Evolutionary conservation across 2,888 invertebrate species (phyloP).

Genomic region (Dynastes hyllus): DNA sequence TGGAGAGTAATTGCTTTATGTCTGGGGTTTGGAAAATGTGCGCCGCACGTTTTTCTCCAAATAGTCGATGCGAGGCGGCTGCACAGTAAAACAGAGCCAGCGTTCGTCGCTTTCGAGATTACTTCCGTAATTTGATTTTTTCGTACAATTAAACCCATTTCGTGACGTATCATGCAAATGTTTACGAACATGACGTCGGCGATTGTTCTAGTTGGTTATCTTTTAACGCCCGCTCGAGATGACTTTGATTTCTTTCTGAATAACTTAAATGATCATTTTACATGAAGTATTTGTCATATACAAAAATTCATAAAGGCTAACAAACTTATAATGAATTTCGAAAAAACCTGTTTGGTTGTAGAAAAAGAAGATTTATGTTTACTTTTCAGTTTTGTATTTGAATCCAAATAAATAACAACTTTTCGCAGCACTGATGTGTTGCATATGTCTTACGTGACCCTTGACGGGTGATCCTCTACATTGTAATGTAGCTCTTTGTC

Average conservation of each 20-base stretch:
- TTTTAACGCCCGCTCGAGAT: not conserved
- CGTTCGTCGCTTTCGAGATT: constrained; percentile 5
- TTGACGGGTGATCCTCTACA: too few relatives aligned
- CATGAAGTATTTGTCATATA: too few relatives aligned
- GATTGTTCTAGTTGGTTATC: constrained; percentile 15
- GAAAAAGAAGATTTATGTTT: too few relatives aligned
- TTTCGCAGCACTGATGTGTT: too few relatives aligned
- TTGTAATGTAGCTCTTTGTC: too few relatives aligned
- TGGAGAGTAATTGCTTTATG: constrained; percentile 52
- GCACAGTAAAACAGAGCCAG: not conserved
- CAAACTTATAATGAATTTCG: too few relatives aligned
- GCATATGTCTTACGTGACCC: too few relatives aligned
- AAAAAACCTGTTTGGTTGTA: too few relatives aligned
- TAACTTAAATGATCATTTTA: not conserved
- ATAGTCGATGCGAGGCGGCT: not conserved
- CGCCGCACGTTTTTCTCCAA: constrained; percentile 22
- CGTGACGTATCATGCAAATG: constrained; percentile 25
- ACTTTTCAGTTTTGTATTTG: too few relatives aligned
- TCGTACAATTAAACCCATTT: constrained; percentile 34
- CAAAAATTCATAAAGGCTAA: too few relatives aligned
- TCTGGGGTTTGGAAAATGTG: constrained; percentile 28
- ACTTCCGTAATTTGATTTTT: constrained; percentile 26
- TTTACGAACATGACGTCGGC: constrained; percentile 13
- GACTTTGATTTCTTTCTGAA: not conserved
- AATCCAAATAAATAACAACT: too few relatives aligned